Conservation (phyloP, 1,140 invertebrate genomes). For the Nixonia krombeini region DNA sequence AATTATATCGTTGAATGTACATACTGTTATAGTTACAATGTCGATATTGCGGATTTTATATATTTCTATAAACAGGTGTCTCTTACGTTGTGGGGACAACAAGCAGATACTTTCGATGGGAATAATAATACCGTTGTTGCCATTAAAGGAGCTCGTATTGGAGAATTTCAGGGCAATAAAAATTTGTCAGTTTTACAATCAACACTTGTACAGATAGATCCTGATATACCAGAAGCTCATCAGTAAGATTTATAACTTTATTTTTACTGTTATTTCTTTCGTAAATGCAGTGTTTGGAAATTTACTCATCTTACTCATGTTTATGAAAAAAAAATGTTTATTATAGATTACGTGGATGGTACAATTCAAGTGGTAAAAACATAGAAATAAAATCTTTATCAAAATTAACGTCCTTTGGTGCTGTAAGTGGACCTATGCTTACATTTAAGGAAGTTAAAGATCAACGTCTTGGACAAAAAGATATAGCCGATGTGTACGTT, state of each 20-base stretch:
- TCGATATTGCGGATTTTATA: too few species aligned
- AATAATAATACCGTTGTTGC: conserved; percentile 84
- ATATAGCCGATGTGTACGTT: conserved; percentile 86
- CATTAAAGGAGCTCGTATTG: conserved; percentile 83
- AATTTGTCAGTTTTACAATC: conserved; percentile 75
- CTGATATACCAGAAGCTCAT: conserved; percentile 90
- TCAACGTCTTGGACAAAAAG: conserved; percentile 76
- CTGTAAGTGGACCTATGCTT: conserved; percentile 70
- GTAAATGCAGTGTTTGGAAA: background rate
- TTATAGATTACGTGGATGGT: conserved; percentile 87
- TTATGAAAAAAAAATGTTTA: conserved; percentile 6
- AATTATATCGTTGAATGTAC: too few species aligned
- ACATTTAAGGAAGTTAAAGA: conserved; percentile 81
- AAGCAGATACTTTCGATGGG: conserved; percentile 89
- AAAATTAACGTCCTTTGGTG: conserved; percentile 34
- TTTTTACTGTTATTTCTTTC: conserved; percentile 4
- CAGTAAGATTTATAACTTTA: conserved; percentile 51
- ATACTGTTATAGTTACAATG: too few species aligned
- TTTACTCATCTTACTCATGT: background rate
- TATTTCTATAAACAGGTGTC: conserved; percentile 67
- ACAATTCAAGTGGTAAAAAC: conserved; percentile 80
- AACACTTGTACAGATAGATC: conserved; percentile 83
- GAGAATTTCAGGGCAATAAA: conserved; percentile 83
- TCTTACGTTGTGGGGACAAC: conserved; percentile 83
- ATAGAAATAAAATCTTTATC: conserved; percentile 70